Base-by-base conservation (phyloP, 92 coral and sea anemone species). In the Bergia sp. region DNA sequence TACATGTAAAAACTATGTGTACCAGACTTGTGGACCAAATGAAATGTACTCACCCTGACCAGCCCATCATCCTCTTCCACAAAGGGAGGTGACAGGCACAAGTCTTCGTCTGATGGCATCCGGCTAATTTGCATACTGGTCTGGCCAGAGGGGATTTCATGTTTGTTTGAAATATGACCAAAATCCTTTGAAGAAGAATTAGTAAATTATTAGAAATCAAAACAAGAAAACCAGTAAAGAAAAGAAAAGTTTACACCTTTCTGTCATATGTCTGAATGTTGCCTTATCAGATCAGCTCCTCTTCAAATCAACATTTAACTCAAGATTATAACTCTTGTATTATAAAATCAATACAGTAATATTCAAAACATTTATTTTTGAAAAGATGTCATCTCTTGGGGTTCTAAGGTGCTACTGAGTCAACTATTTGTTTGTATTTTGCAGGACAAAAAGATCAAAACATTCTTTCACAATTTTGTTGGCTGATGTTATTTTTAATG, bases 81-180 rank as follows among this genome's bases (percentile, higher is more conserved):
- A 95, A 95, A 97, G 77, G 98, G 99, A 53, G 99, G 99, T 43
- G 99, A 97, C 47, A 97, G 86, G 50, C 99, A 97, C 37, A 97
- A 81, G 81, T 97, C 93, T 79, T 97, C 99, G 85, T 97, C 98
- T 47, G 99, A 97, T 1, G 99, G 99, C 75, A 97, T 83, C 82
- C 99, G 91, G 85, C 99, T 97, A 45, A 97, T 77, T 61, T 94
- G 97, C 86, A 95, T 96, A 87, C 99, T 96, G 0, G 94, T 90
- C 39, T 90, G 89, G 20, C 98, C 98, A 53, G 98, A 95, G 5
- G 93, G 96, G 10, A 94, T 89, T 79, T 93, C 98, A 73, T 93
- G 94, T 69, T 95, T 95, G 76, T 96, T 94, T 15, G 95, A 92
- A 11, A 94, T 89, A 73, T 94, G 92, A 58, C 97, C 98, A 94